These are phyloP conservation scores for Limenitis camilla DNA, from an alignment of 2,888 invertebrate genomes.

Conservation along the genomic window DNA sequence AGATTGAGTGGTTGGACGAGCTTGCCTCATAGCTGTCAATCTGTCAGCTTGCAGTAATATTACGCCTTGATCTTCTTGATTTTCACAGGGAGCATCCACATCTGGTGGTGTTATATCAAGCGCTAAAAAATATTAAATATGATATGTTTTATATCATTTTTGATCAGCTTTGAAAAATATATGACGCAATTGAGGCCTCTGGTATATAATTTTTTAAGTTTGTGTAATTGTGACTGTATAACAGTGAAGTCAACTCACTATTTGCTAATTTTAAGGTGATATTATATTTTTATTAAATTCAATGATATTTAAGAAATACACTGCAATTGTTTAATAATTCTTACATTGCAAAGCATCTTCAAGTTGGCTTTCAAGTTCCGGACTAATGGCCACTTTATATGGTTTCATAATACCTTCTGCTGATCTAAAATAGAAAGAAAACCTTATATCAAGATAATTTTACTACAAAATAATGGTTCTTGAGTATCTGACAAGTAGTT, in stretches of 20 bases:
- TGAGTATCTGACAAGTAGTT: too few species aligned
- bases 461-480: too few species aligned
- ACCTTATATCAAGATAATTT: too few species aligned
- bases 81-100: constrained; percentile 30
- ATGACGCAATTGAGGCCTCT: neutral
- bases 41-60: constrained; percentile 53
- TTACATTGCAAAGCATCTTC: constrained; percentile 69
- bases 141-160: neutral
- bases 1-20: constrained; percentile 75
- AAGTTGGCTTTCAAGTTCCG: constrained; percentile 78
- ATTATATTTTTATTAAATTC: too few species aligned
- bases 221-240: neutral
- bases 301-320: too few species aligned
- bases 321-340: too few species aligned
- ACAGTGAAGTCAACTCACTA: too few species aligned
- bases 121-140: constrained; percentile 32
- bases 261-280: too few species aligned
- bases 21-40: constrained; percentile 76
- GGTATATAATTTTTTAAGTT: neutral
- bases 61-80: constrained; percentile 35
- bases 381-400: constrained; percentile 84
- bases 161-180: neutral
- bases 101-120: constrained; percentile 50
- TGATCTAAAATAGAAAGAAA: constrained; percentile 34
- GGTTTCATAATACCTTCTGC: constrained; percentile 83